Percentiles rank a stretch among this genome's conserved stretches.
These are phyloP conservation scores for Hololepta plana DNA, from an alignment of 2,888 invertebrate species.

Conservation along the genomic window DNA sequence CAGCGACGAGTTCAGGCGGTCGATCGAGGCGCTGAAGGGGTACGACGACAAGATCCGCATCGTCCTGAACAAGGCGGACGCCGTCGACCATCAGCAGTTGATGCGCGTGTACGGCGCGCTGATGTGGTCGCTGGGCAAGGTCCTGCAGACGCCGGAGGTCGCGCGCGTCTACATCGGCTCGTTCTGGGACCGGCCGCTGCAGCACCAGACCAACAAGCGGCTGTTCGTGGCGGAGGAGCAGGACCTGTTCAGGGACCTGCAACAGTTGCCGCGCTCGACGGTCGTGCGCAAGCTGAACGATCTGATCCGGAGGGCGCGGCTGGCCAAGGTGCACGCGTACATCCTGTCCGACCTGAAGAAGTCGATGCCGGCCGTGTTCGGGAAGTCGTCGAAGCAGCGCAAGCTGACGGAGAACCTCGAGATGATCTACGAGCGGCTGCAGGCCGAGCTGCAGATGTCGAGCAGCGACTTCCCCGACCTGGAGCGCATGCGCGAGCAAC, in stretches of 20 bases:
- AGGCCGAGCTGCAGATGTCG: slow-evolving; percentile 84
- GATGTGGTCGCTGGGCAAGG: slow-evolving; percentile 99
- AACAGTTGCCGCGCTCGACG: slow-evolving; percentile 87
- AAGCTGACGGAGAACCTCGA: slow-evolving; percentile 89
- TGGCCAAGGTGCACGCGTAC: slow-evolving; percentile 96
- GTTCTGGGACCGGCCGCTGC: slow-evolving; percentile 95
- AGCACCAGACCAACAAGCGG: slow-evolving; percentile 81
- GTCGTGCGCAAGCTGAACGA: slow-evolving; percentile 94
- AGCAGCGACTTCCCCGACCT: slow-evolving; percentile 96
- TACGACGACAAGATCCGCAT: slow-evolving; percentile 97
- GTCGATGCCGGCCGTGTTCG: slow-evolving; percentile 94
- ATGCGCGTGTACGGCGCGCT: slow-evolving; percentile 98
- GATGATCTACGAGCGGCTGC: slow-evolving; percentile 70
- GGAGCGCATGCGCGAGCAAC: slow-evolving; percentile 77
- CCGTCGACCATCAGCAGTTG: slow-evolving; percentile 96
- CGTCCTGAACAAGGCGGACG: slow-evolving; percentile 96
- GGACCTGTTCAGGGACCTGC: slow-evolving; percentile 85
- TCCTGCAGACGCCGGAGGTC: slow-evolving; percentile 96
- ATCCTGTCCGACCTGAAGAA: slow-evolving; percentile 85
- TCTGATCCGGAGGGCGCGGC: slow-evolving; percentile 86
- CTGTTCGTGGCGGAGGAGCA: slow-evolving; percentile 91
- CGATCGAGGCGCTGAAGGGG: slow-evolving; percentile 87
- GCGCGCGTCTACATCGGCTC: slow-evolving; percentile 96
- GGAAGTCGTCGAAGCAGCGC: slow-evolving; percentile 91
- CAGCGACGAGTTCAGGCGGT: slow-evolving; percentile 93